Evolutionary conservation across 2,888 invertebrate species (phyloP).

Genomic region (Leuctra nigra): DNA sequence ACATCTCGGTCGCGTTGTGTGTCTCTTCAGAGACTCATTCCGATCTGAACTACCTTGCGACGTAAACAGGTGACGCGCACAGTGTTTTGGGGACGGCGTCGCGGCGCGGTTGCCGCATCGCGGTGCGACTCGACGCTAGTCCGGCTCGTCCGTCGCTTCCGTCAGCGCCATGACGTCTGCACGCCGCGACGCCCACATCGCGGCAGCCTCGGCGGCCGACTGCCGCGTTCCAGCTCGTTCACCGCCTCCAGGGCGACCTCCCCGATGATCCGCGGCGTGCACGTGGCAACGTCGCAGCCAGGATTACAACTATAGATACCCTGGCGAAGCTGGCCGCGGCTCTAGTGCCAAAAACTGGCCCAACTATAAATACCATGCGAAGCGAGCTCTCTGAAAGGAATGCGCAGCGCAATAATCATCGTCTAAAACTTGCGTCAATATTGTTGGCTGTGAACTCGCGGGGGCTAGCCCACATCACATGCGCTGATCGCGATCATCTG

Average conservation of each 20-base stretch:
- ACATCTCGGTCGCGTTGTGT: constrained; percentile 30
- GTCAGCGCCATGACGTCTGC: neutral
- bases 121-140: neutral
- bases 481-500: no score
- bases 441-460: neutral
- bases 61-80: constrained; percentile 19
- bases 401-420: constrained; percentile 26
- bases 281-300: constrained; percentile 33
- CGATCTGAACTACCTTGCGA: constrained; percentile 16
- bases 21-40: constrained; percentile 20
- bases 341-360: constrained; percentile 58
- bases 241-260: constrained; percentile 37
- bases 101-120: constrained; percentile 12
- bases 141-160: neutral
- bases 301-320: constrained; percentile 36
- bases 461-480: no score
- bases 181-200: no score
- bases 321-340: constrained; percentile 26
- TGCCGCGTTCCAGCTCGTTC: no score
- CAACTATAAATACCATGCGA: constrained; percentile 57
- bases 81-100: constrained; percentile 9
- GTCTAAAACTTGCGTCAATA: constrained; percentile 5
- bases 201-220: no score
- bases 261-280: constrained; percentile 29
- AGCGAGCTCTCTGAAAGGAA: constrained; percentile 24